Percentiles rank a stretch among this genome's conserved stretches.
phyloP scores from a whole-genome alignment of 2,113 vertebrate genomes.

The Triplophysa tibetana region DNA sequence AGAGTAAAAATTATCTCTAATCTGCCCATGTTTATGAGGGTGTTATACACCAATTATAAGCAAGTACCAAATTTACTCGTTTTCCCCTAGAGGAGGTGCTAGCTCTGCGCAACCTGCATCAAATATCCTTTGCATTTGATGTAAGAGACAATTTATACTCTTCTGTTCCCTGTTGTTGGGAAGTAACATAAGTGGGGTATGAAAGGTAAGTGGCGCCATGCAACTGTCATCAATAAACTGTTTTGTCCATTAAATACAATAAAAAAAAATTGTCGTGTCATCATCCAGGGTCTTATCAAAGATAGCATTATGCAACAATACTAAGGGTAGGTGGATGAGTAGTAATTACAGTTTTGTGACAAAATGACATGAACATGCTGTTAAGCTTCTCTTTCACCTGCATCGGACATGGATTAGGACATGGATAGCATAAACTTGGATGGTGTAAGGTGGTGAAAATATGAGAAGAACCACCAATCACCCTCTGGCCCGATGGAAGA shows the following conservation, averaged over 20 bases:
- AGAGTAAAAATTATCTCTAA: background rate
- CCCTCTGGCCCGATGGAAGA: too few relatives aligned
- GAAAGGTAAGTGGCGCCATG: background rate
- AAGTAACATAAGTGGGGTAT: background rate
- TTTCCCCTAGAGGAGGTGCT: background rate
- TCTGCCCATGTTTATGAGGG: constrained; percentile 3
- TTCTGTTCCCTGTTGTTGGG: background rate
- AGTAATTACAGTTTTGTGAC: background rate
- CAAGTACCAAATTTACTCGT: constrained; percentile 7
- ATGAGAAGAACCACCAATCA: too few relatives aligned
- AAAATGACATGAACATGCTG: too few relatives aligned
- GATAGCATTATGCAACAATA: background rate
- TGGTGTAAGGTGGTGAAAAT: too few relatives aligned
- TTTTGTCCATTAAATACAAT: background rate
- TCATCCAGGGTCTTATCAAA: background rate
- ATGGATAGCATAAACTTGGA: background rate
- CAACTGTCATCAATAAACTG: background rate
- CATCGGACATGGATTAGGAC: background rate
- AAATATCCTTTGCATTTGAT: background rate
- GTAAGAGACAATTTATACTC: background rate
- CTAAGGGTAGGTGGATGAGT: background rate
- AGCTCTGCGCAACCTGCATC: background rate
- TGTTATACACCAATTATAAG: background rate
- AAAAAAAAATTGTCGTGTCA: background rate
- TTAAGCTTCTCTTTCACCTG: constrained; percentile 1